phyloP scores from a whole-genome alignment of 2,888 invertebrate genomes.

The Adela reaumurella region DNA sequence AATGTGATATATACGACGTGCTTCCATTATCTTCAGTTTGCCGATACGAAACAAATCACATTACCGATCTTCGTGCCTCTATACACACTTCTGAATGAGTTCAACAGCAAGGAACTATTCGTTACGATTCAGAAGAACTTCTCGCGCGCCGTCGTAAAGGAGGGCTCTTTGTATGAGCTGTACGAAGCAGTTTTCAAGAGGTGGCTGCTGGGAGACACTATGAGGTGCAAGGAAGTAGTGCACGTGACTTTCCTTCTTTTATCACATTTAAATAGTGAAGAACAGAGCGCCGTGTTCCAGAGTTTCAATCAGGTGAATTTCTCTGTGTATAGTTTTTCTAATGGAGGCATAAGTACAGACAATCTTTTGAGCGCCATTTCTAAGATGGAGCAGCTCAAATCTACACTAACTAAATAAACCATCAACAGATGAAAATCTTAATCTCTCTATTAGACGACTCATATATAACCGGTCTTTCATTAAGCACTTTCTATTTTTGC shows the following conservation, averaged over 20 bases:
- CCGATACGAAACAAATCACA: slow-evolving; percentile 32
- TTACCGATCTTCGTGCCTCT: slow-evolving; percentile 46
- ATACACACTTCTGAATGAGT: slow-evolving; percentile 51
- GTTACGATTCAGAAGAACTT: slow-evolving; percentile 27
- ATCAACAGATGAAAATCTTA: too few species aligned
- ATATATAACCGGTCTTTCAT: too few species aligned
- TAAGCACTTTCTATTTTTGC: too few species aligned
- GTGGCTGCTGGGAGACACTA: slow-evolving; percentile 50
- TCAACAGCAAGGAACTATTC: slow-evolving; percentile 52
- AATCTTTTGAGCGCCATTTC: too few species aligned
- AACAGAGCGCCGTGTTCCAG: slow-evolving; percentile 52
- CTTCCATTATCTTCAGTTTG: slow-evolving; percentile 53
- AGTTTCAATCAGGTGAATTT: slow-evolving; percentile 52
- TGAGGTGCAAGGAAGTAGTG: slow-evolving; percentile 51
- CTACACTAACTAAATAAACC: too few species aligned
- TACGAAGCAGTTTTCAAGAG: slow-evolving; percentile 30
- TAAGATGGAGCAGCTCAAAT: too few species aligned
- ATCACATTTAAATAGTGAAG: slow-evolving; percentile 45
- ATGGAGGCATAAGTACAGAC: too few species aligned
- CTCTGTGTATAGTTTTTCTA: too few species aligned
- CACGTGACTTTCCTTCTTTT: slow-evolving; percentile 62
- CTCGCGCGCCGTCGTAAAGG: slow-evolving; percentile 15
- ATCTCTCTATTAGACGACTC: too few species aligned
- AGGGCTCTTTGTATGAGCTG: slow-evolving; percentile 17
- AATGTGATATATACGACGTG: slow-evolving; percentile 41